A percentile compares a stretch with the other conserved stretches of the same genome.
Conservation (phyloP, 2,113 vertebrate genomes). For the Pteropus alecto region DNA sequence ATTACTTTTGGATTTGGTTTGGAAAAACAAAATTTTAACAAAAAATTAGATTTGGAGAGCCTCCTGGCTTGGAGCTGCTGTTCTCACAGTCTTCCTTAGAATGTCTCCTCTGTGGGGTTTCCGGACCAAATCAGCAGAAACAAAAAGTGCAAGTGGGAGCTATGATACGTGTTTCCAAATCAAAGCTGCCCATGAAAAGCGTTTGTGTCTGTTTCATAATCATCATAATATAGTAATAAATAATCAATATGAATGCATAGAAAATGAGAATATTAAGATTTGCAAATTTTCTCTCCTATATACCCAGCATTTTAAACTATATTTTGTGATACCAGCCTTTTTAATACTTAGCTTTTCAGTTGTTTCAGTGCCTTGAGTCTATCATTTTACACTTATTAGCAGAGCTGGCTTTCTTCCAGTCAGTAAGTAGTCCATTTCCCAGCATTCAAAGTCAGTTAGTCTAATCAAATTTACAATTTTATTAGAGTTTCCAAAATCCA, state of each 20-base stretch:
- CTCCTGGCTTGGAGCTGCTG: not conserved
- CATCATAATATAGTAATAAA: not conserved
- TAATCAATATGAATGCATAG: not conserved
- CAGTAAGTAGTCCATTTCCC: not conserved
- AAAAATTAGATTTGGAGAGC: not conserved
- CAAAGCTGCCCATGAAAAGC: not conserved
- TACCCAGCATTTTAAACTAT: not conserved
- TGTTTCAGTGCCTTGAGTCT: not conserved
- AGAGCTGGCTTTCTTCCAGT: not conserved
- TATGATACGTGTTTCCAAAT: not conserved
- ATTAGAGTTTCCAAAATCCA: conserved; percentile 15
- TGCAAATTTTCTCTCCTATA: not conserved
- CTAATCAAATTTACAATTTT: not conserved
- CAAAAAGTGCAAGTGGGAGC: not conserved
- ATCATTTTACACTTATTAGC: not conserved
- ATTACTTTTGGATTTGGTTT: not conserved
- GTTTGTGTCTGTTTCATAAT: not conserved
- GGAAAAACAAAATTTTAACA: not conserved
- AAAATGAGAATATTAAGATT: not conserved
- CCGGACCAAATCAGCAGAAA: not conserved
- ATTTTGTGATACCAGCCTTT: not conserved
- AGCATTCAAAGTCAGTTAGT: not conserved
- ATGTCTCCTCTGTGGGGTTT: not conserved
- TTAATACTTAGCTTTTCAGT: not conserved
- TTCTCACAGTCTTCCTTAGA: not conserved